Evolutionary conservation across 2,888 invertebrate genomes (phyloP).

Genomic region (Troides oblongomaculatus): DNA sequence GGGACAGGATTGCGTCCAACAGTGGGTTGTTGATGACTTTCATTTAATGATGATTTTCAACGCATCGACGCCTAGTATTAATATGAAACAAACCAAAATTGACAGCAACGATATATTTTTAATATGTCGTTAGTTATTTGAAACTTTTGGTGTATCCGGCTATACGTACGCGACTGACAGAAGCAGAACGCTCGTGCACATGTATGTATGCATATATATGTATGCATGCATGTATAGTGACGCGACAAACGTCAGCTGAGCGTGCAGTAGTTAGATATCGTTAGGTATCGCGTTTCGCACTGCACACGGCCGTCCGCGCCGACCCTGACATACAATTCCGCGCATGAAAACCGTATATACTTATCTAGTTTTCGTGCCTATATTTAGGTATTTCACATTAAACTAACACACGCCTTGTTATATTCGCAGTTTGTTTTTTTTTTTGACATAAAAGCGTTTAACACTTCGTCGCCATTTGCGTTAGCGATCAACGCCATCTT

Average conservation of each 20-base stretch:
- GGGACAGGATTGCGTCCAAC: too few relatives aligned
- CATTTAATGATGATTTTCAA: too few relatives aligned
- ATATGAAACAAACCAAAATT: too few relatives aligned
- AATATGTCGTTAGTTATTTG: not conserved
- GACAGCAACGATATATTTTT: not conserved
- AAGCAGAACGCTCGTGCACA: not conserved
- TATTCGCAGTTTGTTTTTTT: slow-evolving; percentile 5
- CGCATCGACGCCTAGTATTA: too few relatives aligned
- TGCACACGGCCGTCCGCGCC: slow-evolving; percentile 34
- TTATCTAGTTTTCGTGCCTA: slow-evolving; percentile 40
- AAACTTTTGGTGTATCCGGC: not conserved
- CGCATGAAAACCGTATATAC: slow-evolving; percentile 34
- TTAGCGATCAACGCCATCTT: too few relatives aligned
- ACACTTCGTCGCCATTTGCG: too few relatives aligned
- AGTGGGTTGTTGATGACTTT: too few relatives aligned
- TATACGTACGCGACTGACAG: not conserved
- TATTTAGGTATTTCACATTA: slow-evolving; percentile 39
- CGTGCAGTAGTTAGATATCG: slow-evolving; percentile 17
- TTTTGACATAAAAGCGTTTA: too few relatives aligned
- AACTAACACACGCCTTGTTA: slow-evolving; percentile 28
- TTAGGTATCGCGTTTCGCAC: slow-evolving; percentile 32
- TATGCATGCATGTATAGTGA: not conserved
- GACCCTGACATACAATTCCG: slow-evolving; percentile 41
- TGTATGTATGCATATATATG: not conserved
- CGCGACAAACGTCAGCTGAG: slow-evolving; percentile 22